Conservation (phyloP, 2,888 invertebrate species). For the Chymomyza procnemis region DNA sequence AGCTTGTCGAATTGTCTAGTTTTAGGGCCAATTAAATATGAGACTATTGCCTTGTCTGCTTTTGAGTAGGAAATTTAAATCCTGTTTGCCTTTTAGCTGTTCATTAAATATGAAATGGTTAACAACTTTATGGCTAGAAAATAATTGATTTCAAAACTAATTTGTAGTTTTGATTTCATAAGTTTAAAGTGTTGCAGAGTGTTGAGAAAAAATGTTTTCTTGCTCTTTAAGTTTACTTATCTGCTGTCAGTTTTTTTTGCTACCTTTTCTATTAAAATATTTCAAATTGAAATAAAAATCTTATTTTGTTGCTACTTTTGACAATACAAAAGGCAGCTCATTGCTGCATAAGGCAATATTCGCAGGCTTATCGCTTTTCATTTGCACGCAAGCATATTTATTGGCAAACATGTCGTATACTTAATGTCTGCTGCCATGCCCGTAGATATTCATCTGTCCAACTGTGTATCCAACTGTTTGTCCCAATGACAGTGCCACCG, state of each 20-base stretch:
- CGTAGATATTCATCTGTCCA: constrained; percentile 48
- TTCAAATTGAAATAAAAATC: neutral
- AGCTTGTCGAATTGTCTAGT: constrained; percentile 19
- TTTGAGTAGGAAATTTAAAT: neutral
- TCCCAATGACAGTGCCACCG: constrained; percentile 2
- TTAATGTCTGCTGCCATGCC: constrained; percentile 65
- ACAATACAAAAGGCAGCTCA: constrained; percentile 20
- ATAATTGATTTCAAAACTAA: neutral
- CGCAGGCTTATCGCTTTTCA: constrained; percentile 39
- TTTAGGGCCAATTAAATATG: neutral
- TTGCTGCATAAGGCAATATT: constrained; percentile 29
- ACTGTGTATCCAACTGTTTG: constrained; percentile 7
- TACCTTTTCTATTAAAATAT: neutral
- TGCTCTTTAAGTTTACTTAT: neutral
- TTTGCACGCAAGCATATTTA: constrained; percentile 49
- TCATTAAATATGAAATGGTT: neutral
- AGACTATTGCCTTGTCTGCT: neutral
- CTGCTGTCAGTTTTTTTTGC: neutral
- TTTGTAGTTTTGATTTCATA: neutral
- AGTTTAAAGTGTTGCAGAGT: neutral
- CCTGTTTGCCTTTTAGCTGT: neutral
- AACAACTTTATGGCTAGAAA: neutral
- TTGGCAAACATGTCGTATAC: constrained; percentile 66
- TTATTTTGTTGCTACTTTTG: constrained; percentile 12
- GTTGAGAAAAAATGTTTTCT: neutral